Evolutionary conservation across 30 jellyfish, hydroid and myxozoan species (phyloP), one percentile per base, ranked within the genome.

Genomic region (Sanderia malayensis): DNA sequence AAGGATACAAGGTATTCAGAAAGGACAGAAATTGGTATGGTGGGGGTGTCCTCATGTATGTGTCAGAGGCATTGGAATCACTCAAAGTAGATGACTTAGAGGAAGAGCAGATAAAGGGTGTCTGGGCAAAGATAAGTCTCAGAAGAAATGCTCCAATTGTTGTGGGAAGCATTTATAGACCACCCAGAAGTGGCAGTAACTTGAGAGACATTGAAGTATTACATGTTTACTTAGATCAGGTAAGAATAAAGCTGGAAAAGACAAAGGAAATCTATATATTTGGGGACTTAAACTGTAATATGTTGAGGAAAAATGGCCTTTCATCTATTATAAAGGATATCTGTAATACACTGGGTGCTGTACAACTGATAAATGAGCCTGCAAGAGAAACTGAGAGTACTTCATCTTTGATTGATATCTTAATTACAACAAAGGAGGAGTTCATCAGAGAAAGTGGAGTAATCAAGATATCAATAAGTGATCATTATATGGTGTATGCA

Each of bases 371-470:
- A 66, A 66, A 66, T 46, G 57, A 70, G 23, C 82, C 55, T 52
- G 46, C 58, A 24, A 24, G 57, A 52, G 70, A 46, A 46, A 70
- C 69, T 46, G 82, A 52, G 59, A 52, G 82, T 47, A 46, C 70
- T 22, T 52, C 70, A 46, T 46, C 57, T 24, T 53, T 70, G 25
- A 28, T 52, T 28, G 82, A 46, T 47, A 70, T 44, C 57, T 58
- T 46, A 11, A 46, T 52, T 46, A 70, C 82, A 46, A 70, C 82
- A 26, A 70, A 70, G 82, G 82, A 70, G 49, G 58, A 46, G 58
- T 25, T 34, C 71, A 70, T 70, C 63, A 66, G 79, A 66, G 44
- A 66, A 66, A 31, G 79, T 66, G 63, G 63, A 66, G 79, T 31
- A 37, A 66, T 66, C 34, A 66, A 66, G 79, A 44, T 41, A 66